Base-by-base conservation (phyloP, 1,140 invertebrate genomes). In the Heterodera schachtii region DNA sequence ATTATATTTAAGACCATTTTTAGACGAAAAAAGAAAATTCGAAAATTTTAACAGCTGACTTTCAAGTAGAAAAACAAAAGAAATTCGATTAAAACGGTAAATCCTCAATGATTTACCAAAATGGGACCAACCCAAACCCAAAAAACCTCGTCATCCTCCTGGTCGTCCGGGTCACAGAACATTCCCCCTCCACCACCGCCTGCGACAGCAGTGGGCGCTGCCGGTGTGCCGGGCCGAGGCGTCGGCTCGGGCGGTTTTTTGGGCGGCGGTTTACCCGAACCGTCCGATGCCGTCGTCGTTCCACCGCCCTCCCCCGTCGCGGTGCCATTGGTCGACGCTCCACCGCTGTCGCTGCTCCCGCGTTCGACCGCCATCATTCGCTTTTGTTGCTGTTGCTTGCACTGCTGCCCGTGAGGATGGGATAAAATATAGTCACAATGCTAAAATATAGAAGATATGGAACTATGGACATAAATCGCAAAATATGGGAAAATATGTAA, bases 141-240 rank as follows among this genome's bases (percentile, higher is more conserved):
- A 57, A 49, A 41, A 76, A 78, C 76, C 76, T 78, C 76, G 46
- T 78, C 76, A 43, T 78, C 76, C 13, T 78, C 76, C n/a, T 21
- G 76, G n/a, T 78, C 76, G 41, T 78, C 76, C 16, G n/a, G 76
- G n/a, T 78, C 76, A 16, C 75, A 46, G 67, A n/a, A 16, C 67
- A 16, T 19, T 70, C 9, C 21, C 67, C 5, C 11, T 19, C 52
- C 9, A 9, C 67, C 67, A 13, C 67, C 41, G 8, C 41, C 67
- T 13, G 4, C 41, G 19, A 6, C 67, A 43, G 3, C 2, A 70
- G 8, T 8, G n/a, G 67, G 11, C 8, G 67, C 67, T 70, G 67
- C 8, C 8, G 67, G 21, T 19, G 67, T 21, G 19, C 3, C 67
- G 4, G 67, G 52, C 41, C 41, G 67, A 11, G n/a, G 67, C 9